Evolutionary conservation across 2,113 vertebrate species (phyloP).

Genomic region (Euleptes europaea): DNA sequence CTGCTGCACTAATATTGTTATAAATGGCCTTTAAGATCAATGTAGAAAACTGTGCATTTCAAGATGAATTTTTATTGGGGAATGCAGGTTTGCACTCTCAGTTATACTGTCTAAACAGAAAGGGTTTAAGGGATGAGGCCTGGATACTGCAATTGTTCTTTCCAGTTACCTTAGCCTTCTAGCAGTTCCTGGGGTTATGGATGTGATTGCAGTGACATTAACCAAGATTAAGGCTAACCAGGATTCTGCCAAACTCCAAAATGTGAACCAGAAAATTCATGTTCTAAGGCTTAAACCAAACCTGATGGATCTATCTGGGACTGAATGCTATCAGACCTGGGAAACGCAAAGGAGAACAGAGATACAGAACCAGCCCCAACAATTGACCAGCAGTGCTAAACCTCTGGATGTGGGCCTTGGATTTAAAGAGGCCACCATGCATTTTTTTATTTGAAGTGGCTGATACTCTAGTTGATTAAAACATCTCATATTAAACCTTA

Average conservation of each 20-base stretch:
- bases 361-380: not conserved
- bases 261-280: not conserved
- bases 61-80: not conserved
- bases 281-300: not conserved
- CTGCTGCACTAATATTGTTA: not conserved
- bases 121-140: not conserved
- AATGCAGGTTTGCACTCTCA: not conserved
- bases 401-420: not conserved
- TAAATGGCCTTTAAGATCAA: not conserved
- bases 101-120: not conserved
- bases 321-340: no score
- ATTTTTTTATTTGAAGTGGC: not conserved
- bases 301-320: no score
- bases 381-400: not conserved
- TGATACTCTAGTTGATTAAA: no score
- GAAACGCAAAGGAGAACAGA: not conserved
- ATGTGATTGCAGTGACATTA: not conserved
- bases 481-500: no score
- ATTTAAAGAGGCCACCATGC: not conserved
- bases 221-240: no score
- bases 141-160: not conserved
- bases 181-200: no score
- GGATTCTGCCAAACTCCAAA: not conserved
- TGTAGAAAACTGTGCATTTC: not conserved
- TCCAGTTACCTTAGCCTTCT: no score